Evolutionary conservation across 2,113 vertebrate species (phyloP).

Genomic region (Edolisoma coerulescens): DNA sequence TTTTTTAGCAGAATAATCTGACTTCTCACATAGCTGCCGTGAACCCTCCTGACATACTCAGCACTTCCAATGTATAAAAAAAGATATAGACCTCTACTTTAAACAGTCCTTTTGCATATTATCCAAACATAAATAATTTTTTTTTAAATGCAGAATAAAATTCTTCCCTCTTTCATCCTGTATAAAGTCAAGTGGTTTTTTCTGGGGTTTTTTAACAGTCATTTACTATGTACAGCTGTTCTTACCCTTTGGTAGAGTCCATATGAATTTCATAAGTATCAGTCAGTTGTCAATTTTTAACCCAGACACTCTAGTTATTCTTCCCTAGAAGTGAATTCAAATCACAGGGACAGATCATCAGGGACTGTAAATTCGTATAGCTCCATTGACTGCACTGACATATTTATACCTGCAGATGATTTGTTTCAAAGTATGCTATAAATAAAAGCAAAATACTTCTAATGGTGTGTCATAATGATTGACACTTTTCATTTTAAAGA

Average conservation of each 20-base stretch:
- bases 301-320: background rate
- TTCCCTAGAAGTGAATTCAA: background rate
- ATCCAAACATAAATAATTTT: background rate
- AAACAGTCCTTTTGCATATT: background rate
- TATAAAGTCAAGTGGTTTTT: background rate
- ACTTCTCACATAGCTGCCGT: background rate
- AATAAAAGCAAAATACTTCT: slow-evolving; percentile 5
- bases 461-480: background rate
- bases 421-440: background rate
- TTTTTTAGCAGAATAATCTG: background rate
- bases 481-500: background rate
- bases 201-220: background rate
- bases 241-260: background rate
- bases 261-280: background rate
- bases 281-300: background rate
- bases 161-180: background rate
- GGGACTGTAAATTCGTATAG: background rate
- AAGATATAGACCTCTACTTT: background rate
- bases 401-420: background rate
- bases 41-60: background rate
- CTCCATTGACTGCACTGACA: background rate
- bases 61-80: background rate
- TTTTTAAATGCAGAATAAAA: background rate
- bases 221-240: background rate
- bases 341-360: background rate